Base-by-base conservation (phyloP, 2,797 vertebrate species). In the Peromyscus eremicus region DNA sequence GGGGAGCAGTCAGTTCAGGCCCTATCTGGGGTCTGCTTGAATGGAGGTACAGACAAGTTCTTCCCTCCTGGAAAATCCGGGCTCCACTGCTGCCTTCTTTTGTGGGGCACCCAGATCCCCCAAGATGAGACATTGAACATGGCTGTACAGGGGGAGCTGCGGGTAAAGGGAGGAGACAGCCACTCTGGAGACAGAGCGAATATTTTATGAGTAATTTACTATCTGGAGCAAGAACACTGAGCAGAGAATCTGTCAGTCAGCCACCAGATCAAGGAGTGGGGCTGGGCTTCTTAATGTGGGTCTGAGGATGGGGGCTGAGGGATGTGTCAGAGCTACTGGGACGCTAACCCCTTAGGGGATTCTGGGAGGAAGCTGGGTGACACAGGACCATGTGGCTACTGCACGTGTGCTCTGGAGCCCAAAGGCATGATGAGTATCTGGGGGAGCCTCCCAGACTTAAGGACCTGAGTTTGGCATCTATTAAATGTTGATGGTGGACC, bases 121-220 rank as follows among this genome's bases (percentile, higher is more conserved):
- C 79, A 57, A 16, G 98, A 97, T 98, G 98, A 99, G 77, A 43
- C 27, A 70, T 34, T 70, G 84, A 70, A 16, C 66, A 86, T 46
- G 32, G 40, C 57, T 34, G 29, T 46, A 14, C 7, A 14, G 57
- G 73, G 71, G 73, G 99, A 32, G 27, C 37, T 70, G 98, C 96
- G 98, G 98, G 98, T 97, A 68, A 77, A 95, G 97, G 98, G 97
- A 97, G 94, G 98, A 97, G 97, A 98, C 91, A 7, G 98, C 92
- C 97, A 98, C 99, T 99, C 98, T 98, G 93, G 99, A 99, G 99
- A 99, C 98, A 97, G 97, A 98, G 97, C 99, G 98, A 99, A 99
- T 99, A 99, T 99, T 99, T 99, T 98, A 99, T 99, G 99, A 99
- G 99, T 99, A 99, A 99, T 99, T 99, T 99, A 99, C 99, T 99